These are phyloP conservation scores for Mythimna albipuncta DNA, from an alignment of 2,888 invertebrate species.

Conservation along the genomic window DNA sequence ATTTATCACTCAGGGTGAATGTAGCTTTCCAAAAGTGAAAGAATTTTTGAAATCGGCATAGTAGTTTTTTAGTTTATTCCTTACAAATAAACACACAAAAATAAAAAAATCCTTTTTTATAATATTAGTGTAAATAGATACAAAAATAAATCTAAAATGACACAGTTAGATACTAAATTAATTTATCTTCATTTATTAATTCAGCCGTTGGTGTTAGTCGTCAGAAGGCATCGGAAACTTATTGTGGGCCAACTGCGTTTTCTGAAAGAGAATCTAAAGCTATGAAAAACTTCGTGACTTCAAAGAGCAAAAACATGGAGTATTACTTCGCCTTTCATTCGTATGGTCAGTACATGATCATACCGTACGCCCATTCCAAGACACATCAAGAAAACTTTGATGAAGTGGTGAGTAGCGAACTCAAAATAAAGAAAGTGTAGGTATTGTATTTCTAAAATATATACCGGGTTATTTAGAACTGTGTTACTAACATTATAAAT, in stretches of 20 bases:
- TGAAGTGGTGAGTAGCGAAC: slow-evolving; percentile 74
- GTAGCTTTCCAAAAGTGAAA: too few relatives aligned
- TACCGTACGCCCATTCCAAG: slow-evolving; percentile 88
- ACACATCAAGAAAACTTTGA: slow-evolving; percentile 80
- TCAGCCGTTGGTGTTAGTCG: slow-evolving; percentile 73
- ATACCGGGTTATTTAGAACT: too few relatives aligned
- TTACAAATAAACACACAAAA: too few relatives aligned
- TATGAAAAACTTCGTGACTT: slow-evolving; percentile 78
- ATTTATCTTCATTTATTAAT: not conserved
- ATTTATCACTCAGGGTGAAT: too few relatives aligned
- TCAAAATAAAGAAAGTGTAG: not conserved
- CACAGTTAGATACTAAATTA: not conserved
- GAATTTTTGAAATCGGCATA: too few relatives aligned
- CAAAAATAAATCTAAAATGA: too few relatives aligned
- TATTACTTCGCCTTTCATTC: slow-evolving; percentile 92
- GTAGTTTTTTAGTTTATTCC: too few relatives aligned
- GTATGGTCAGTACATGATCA: slow-evolving; percentile 91
- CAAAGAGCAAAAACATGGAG: slow-evolving; percentile 75
- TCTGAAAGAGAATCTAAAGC: slow-evolving; percentile 88
- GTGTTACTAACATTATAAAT: too few relatives aligned
- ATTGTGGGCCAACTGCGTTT: slow-evolving; percentile 85
- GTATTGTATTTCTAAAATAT: too few relatives aligned
- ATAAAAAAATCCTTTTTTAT: too few relatives aligned
- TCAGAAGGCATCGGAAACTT: slow-evolving; percentile 63
- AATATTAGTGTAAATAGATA: too few relatives aligned